Conservation (phyloP, 2,888 invertebrate species). For the Idaea aversata region DNA sequence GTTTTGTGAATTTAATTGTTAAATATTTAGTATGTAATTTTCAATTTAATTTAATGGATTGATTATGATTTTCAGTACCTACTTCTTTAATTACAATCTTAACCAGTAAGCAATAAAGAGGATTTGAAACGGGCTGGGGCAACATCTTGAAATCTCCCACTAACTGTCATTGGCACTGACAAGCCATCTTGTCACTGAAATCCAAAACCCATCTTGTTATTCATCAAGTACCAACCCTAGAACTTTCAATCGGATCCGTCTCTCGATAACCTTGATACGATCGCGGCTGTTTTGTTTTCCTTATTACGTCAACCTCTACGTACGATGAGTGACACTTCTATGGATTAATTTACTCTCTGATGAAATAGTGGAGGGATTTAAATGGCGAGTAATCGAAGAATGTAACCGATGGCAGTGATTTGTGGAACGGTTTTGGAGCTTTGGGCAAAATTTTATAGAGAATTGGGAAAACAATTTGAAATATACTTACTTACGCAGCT, state of each 20-base stretch:
- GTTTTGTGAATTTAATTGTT: too few relatives aligned
- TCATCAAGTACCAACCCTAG: constrained; percentile 17
- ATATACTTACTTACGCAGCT: too few relatives aligned
- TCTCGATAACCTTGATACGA: constrained; percentile 35
- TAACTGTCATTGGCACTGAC: constrained; percentile 2
- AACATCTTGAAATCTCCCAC: background rate
- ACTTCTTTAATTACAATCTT: too few relatives aligned
- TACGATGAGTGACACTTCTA: constrained; percentile 21
- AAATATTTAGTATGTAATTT: too few relatives aligned
- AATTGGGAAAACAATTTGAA: too few relatives aligned
- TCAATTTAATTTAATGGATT: too few relatives aligned
- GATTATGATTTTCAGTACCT: too few relatives aligned
- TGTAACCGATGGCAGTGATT: background rate
- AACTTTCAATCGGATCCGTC: constrained; percentile 8
- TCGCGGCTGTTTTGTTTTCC: constrained; percentile 36
- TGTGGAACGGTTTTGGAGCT: background rate
- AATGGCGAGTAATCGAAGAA: background rate
- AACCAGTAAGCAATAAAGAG: too few relatives aligned
- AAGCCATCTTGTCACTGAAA: background rate
- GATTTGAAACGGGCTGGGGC: too few relatives aligned
- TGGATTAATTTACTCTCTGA: constrained; percentile 21
- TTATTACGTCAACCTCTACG: constrained; percentile 24
- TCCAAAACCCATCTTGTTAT: background rate
- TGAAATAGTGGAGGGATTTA: background rate
- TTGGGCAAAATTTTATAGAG: too few relatives aligned